Percentiles rank a stretch among this genome's conserved stretches.
These are phyloP conservation scores for Podocnemis expansa DNA, from an alignment of 2,113 vertebrate species.

Conservation along the genomic window DNA sequence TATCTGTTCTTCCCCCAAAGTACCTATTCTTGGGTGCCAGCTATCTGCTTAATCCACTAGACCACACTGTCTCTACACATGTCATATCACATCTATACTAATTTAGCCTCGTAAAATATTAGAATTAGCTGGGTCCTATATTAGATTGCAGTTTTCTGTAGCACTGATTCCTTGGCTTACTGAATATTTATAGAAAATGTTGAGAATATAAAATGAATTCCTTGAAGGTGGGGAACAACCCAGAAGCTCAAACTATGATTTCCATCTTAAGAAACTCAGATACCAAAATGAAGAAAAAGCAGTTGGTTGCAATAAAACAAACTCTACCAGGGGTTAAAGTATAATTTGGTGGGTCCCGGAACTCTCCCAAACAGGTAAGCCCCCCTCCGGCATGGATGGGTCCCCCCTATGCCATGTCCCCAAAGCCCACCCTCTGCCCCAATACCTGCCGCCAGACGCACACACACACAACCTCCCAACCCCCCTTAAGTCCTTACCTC, in stretches of 20 bases:
- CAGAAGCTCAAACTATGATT: background rate
- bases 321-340: too few relatives aligned
- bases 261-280: background rate
- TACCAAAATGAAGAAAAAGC: background rate
- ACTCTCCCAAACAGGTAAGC: too few relatives aligned
- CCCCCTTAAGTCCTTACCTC: too few relatives aligned
- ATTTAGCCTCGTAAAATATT: background rate
- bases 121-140: background rate
- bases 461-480: too few relatives aligned
- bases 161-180: background rate
- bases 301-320: background rate
- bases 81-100: fast-evolving
- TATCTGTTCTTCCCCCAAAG: background rate
- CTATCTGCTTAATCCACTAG: too few relatives aligned
- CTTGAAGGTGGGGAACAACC: background rate
- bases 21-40: too few relatives aligned
- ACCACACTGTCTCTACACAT: fast-evolving
- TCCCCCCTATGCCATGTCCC: too few relatives aligned
- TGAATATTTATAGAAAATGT: background rate
- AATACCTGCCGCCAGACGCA: too few relatives aligned
- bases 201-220: background rate
- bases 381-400: too few relatives aligned
- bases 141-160: background rate
- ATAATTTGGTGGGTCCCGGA: too few relatives aligned
- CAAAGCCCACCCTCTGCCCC: too few relatives aligned